Conservation (phyloP, 2,113 vertebrate genomes). For the Tringa solitaria region DNA sequence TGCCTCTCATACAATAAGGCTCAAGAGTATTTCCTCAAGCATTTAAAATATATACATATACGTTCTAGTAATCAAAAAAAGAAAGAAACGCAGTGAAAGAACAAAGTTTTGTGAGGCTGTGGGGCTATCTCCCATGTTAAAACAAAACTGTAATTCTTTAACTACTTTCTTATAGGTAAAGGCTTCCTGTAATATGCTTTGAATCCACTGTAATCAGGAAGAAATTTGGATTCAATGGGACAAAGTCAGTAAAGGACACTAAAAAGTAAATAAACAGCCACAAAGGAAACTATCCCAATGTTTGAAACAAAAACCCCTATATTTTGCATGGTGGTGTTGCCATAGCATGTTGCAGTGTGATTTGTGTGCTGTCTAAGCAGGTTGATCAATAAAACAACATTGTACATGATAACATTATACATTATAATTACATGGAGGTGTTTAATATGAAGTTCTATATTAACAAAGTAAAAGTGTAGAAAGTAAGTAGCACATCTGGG, state of each 20-base stretch:
- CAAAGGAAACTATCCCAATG: constrained; percentile 21
- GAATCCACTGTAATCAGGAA: constrained; percentile 51
- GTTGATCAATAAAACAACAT: constrained; percentile 24
- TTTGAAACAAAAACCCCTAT: constrained; percentile 68
- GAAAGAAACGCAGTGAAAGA: background rate
- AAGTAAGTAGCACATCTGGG: background rate
- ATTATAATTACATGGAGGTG: background rate
- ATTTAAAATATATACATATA: background rate
- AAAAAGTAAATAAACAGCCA: constrained; percentile 53
- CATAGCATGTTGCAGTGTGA: constrained; percentile 55
- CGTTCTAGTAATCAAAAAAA: background rate
- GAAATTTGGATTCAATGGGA: constrained; percentile 50
- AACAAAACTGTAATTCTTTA: constrained; percentile 45
- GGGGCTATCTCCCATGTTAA: constrained; percentile 14
- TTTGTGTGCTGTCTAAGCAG: constrained; percentile 53
- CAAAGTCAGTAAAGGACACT: constrained; percentile 42
- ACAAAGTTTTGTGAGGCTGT: background rate
- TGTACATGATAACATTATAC: background rate
- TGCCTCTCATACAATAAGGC: background rate
- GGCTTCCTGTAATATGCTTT: constrained; percentile 51
- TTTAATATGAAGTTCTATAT: background rate
- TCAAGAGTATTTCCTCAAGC: background rate
- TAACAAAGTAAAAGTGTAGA: background rate
- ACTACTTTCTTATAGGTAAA: constrained; percentile 59
- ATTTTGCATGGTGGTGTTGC: constrained; percentile 68